Base-by-base conservation (phyloP, 2,888 invertebrate genomes). In the Synanthedon vespiformis region DNA sequence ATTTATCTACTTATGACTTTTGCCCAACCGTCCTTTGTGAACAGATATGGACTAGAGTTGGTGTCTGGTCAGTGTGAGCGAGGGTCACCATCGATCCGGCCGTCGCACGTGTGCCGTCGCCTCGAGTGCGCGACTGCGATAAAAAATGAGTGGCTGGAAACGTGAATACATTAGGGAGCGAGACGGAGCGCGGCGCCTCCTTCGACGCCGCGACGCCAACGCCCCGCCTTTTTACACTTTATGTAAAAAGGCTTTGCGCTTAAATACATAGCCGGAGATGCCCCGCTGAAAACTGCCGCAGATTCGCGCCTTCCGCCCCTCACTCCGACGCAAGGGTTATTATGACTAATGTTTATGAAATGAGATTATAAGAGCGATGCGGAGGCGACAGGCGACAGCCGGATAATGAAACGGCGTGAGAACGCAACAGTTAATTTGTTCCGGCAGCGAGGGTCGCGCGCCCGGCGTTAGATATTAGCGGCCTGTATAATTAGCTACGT, bases 51-150 rank as follows among this genome's bases (percentile, higher is more conserved):
- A 34, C 2, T 34, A 8, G 8, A 34, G 34, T 10, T 10, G 22
- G 10, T 34, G 3, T 34, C 10, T 34, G 34, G 34, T 10, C 8
- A 34, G 34, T 10, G 10, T 34, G 34, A 34, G 34, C 10, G 10
- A 34, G 34, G 10, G 34, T 34, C 34, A 10, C 34, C 34, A 22
- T 34, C 34, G 34, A 10, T 34, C 10, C 6, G 4, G 22, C 18
- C 49, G 14, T 12, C 49, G 49, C 10, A 13, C 22, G 14, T 53
- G 62, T 34, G 53, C 60, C 56, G 77, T 75, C 81, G 77, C 83
- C 71, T 83, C 79, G 77, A 77, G 80, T 74, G 86, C 81, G 85
- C 77, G 86, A 85, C 77, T 81, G 84, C 83, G 86, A 87, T 87
- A 87, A 87, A 86, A 85, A 85, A 87, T 83, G 85, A 82, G 77